phyloP scores from a whole-genome alignment of 1,140 invertebrate genomes.

The Vanessa atalanta region DNA sequence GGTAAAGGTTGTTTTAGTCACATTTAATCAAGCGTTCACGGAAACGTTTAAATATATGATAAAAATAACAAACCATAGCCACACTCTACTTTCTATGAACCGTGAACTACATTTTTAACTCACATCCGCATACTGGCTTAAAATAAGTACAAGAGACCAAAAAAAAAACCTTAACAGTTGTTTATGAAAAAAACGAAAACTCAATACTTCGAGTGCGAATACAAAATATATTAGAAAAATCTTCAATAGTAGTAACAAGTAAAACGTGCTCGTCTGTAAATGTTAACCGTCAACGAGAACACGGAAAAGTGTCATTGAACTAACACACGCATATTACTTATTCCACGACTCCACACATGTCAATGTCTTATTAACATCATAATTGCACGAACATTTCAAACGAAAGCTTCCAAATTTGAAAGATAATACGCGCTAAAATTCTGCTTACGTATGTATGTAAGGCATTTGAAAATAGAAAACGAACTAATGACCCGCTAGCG shows the following conservation, averaged over 20 bases:
- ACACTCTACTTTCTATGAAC: too few species aligned
- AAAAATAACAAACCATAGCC: too few species aligned
- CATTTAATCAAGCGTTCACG: too few species aligned
- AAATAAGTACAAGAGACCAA: too few species aligned
- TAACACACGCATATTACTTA: not conserved
- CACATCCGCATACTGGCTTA: too few species aligned
- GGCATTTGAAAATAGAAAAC: conserved; percentile 12
- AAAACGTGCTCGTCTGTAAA: not conserved
- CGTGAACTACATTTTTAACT: too few species aligned
- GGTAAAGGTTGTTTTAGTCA: too few species aligned
- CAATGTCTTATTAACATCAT: conserved; percentile 7
- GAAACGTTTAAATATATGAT: too few species aligned
- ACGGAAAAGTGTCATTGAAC: conserved; percentile 13
- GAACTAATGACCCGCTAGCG: conserved; percentile 7
- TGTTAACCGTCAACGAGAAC: conserved; percentile 2
- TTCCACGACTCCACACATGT: conserved; percentile 8
- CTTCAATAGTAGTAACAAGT: not conserved
- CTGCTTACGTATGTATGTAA: not conserved
- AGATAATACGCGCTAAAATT: conserved; percentile 1
- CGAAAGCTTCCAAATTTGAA: not conserved
- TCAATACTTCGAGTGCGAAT: too few species aligned
- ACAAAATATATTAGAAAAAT: too few species aligned
- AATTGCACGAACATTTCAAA: conserved; percentile 7
- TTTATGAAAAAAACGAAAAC: not conserved
- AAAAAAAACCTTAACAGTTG: not conserved